These are phyloP conservation scores for Carduelis carduelis DNA, from an alignment of 2,797 vertebrate genomes.

Conservation along the genomic window DNA sequence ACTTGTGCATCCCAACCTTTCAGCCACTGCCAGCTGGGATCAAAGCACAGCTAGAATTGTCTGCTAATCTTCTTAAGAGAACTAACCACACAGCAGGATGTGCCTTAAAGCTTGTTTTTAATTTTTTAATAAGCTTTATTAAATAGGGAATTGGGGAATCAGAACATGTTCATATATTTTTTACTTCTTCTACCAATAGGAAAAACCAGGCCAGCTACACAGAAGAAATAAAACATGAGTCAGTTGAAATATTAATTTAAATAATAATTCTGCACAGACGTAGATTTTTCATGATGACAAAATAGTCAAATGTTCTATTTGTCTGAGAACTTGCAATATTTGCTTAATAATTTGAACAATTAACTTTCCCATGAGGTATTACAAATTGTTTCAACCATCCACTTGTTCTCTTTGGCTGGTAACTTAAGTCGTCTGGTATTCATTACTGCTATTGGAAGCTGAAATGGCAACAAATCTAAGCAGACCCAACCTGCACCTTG, in stretches of 20 bases:
- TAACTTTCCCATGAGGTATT: background rate
- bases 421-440: background rate
- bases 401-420: background rate
- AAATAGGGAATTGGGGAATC: conserved; percentile 36
- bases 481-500: background rate
- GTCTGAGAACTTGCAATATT: background rate
- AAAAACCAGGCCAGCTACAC: background rate
- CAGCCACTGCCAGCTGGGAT: background rate
- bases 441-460: background rate
- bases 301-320: background rate
- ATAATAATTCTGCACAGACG: background rate
- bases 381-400: background rate
- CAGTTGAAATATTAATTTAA: conserved; percentile 10
- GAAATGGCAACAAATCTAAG: background rate
- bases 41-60: conserved; percentile 21
- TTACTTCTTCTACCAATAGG: background rate
- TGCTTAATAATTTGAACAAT: background rate
- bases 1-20: background rate
- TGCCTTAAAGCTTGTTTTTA: conserved; percentile 33
- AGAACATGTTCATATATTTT: background rate
- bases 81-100: background rate
- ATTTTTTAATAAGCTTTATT: conserved; percentile 42
- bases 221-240: conserved; percentile 9
- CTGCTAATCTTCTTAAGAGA: conserved; percentile 34
- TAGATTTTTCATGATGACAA: background rate